Conservation (phyloP, 2,797 vertebrate genomes). For the Malacoraja senta region DNA sequence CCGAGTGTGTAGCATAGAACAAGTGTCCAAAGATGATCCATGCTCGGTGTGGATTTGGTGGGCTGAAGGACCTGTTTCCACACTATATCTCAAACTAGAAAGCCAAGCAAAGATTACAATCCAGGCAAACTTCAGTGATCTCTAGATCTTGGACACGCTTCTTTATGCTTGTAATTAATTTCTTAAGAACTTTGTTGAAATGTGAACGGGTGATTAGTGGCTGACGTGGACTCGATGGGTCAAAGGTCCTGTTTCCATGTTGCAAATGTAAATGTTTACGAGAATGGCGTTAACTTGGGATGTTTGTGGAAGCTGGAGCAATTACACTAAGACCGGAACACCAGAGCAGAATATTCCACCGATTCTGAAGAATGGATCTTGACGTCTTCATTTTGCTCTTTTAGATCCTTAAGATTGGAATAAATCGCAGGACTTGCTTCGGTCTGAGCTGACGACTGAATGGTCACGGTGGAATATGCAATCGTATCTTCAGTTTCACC, state of each 20-base stretch:
- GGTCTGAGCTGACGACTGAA: background rate
- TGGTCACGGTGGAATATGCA: background rate
- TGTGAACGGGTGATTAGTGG: no score
- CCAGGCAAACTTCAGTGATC: background rate
- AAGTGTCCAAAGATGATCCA: no score
- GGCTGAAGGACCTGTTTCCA: background rate
- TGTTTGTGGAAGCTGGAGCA: background rate
- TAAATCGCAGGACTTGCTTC: background rate
- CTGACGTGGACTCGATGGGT: no score
- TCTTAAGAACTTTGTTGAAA: background rate
- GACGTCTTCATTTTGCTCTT: background rate
- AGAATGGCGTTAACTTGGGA: background rate
- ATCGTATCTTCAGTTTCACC: background rate
- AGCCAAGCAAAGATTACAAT: no score
- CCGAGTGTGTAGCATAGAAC: no score
- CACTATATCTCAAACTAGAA: no score
- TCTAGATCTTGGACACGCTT: background rate
- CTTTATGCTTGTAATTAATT: background rate
- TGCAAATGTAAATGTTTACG: background rate
- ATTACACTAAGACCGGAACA: background rate
- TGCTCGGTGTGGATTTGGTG: no score
- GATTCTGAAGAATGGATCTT: slow-evolving; percentile 7
- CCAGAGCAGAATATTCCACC: background rate
- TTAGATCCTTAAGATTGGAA: background rate
- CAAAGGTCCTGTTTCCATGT: no score